Conservation (phyloP, 2,113 vertebrate species). For the Amphilophus citrinellus region DNA sequence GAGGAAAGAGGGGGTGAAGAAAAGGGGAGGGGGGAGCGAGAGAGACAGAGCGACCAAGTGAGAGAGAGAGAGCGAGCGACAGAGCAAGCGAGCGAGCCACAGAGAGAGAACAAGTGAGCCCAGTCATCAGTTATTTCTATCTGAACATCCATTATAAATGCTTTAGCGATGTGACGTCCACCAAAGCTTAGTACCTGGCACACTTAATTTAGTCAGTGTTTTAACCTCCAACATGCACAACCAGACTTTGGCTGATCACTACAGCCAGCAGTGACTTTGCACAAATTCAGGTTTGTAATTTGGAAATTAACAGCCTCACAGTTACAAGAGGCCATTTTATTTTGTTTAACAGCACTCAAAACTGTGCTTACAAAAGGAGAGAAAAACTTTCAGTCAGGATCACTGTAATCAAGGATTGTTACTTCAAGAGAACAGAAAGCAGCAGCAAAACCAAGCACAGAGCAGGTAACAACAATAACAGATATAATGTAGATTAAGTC, state of each 20-base stretch:
- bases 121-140: slow-evolving; percentile 21
- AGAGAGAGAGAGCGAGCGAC: neutral
- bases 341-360: neutral
- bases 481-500: neutral
- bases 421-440: neutral
- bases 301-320: neutral
- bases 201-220: neutral
- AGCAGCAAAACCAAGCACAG: neutral
- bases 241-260: neutral
- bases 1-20: no score
- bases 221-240: neutral
- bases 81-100: neutral
- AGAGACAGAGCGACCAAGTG: neutral
- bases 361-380: neutral
- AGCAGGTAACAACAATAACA: neutral
- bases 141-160: neutral
- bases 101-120: neutral
- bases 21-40: neutral
- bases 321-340: neutral
- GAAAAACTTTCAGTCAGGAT: no score
- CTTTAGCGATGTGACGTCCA: neutral
- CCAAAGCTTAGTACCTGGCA: neutral
- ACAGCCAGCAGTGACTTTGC: neutral
- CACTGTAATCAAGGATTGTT: neutral
- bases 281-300: neutral